Percentiles rank a stretch among this genome's conserved stretches.
These are phyloP conservation scores for Oceanites oceanicus DNA, from an alignment of 2,113 vertebrate genomes.

Conservation along the genomic window DNA sequence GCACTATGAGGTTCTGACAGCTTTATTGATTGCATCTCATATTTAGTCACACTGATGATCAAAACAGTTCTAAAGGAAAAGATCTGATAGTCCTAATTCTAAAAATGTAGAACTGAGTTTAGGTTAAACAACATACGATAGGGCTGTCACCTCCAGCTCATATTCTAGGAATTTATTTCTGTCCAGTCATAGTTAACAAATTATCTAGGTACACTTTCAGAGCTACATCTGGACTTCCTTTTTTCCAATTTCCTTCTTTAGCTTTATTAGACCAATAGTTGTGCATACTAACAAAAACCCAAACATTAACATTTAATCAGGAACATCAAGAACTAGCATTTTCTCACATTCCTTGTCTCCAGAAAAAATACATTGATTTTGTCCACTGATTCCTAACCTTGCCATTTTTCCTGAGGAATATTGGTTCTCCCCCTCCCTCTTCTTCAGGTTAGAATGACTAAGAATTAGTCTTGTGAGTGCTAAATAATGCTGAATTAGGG, in stretches of 20 bases:
- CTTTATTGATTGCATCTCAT: not conserved
- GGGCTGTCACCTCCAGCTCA: not conserved
- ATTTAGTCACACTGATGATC: not conserved
- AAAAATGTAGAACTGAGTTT: not conserved
- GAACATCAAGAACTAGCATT: not conserved
- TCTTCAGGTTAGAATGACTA: not conserved
- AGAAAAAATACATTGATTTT: not conserved
- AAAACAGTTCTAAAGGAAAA: not conserved
- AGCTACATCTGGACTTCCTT: not conserved
- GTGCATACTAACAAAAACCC: not conserved
- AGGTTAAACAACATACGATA: not conserved
- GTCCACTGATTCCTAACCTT: not conserved
- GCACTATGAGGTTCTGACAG: not conserved
- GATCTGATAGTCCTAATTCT: not conserved
- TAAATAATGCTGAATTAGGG: constrained; percentile 49
- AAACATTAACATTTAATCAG: not conserved
- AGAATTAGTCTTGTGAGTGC: not conserved
- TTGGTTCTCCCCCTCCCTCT: not conserved
- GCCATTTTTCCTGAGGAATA: not conserved
- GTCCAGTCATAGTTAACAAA: not conserved
- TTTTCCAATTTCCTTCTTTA: not conserved
- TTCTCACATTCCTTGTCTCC: not conserved
- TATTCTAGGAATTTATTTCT: not conserved
- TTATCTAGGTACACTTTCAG: not conserved
- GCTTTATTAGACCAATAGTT: not conserved